A percentile compares a stretch with the other conserved stretches of the same genome.
These are phyloP conservation scores for Gallinago undulata DNA, from an alignment of 2,113 vertebrate genomes.

Conservation along the genomic window DNA sequence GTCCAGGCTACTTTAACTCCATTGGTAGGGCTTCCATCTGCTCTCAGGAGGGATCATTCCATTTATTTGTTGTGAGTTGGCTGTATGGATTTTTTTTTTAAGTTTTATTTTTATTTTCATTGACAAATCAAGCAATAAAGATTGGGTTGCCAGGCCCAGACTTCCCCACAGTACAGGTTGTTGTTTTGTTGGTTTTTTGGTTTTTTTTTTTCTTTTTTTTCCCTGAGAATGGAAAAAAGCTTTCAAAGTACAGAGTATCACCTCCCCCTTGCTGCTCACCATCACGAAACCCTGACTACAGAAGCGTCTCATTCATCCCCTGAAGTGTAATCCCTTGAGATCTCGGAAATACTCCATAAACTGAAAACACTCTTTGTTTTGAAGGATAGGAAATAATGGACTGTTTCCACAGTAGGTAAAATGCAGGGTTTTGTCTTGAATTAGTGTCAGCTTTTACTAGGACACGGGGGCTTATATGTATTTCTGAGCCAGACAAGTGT, in stretches of 20 bases:
- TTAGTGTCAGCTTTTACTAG: constrained; percentile 49
- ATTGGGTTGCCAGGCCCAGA: constrained; percentile 5
- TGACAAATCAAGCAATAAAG: constrained; percentile 55
- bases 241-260: neutral
- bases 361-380: constrained; percentile 44
- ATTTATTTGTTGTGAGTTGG: constrained; percentile 52
- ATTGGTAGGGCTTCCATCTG: neutral
- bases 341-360: constrained; percentile 27
- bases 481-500: constrained; percentile 18
- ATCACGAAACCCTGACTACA: neutral
- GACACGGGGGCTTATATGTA: neutral
- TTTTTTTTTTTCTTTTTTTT: neutral
- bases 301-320: constrained; percentile 7
- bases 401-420: constrained; percentile 25
- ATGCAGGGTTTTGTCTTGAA: constrained; percentile 19
- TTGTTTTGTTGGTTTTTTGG: no score
- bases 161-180: neutral
- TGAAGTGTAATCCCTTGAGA: constrained; percentile 22
- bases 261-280: neutral
- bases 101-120: constrained; percentile 69
- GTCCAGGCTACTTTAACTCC: constrained; percentile 39
- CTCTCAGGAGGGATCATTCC: constrained; percentile 48
- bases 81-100: constrained; percentile 55
- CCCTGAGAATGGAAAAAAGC: constrained; percentile 25
- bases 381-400: constrained; percentile 38